Conservation (phyloP, 2,113 vertebrate genomes). For the Pseudorectes ferrugineus region DNA sequence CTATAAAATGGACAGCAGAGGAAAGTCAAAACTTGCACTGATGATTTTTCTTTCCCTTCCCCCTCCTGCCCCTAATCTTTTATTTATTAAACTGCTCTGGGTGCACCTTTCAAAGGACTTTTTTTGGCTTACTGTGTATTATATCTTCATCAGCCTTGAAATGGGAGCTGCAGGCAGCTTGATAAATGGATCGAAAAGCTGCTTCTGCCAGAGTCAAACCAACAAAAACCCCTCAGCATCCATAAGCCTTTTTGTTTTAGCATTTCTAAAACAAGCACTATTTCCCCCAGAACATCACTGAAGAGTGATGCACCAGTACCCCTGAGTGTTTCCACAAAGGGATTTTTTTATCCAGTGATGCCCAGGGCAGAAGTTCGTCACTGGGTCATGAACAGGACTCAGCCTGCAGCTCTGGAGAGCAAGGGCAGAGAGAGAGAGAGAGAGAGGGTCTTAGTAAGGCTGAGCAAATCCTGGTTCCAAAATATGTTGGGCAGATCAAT, state of each 20-base stretch:
- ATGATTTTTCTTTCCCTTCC: background rate
- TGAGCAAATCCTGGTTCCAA: background rate
- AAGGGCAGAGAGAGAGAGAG: background rate
- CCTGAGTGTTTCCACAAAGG: background rate
- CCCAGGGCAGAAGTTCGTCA: background rate
- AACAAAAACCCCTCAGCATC: background rate
- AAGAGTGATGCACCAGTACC: background rate
- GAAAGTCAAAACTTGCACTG: background rate
- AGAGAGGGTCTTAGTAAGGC: background rate
- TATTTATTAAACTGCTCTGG: constrained; percentile 13
- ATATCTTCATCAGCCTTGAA: constrained; percentile 21
- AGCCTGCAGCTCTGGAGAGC: background rate
- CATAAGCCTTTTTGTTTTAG: background rate
- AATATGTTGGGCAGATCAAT: background rate
- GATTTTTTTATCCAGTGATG: background rate
- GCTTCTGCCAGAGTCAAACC: background rate
- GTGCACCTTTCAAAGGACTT: background rate
- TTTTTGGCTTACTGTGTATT: background rate
- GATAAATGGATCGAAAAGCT: constrained; percentile 29
- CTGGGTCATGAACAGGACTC: background rate
- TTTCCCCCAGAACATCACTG: background rate
- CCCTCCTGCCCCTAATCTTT: background rate
- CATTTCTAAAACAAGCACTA: background rate
- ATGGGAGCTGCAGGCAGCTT: constrained; percentile 10
- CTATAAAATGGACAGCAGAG: background rate